Evolutionary conservation across 2,113 vertebrate species (phyloP), one percentile per base, ranked within the genome.

Genomic region (Cyanocitta stelleri): DNA sequence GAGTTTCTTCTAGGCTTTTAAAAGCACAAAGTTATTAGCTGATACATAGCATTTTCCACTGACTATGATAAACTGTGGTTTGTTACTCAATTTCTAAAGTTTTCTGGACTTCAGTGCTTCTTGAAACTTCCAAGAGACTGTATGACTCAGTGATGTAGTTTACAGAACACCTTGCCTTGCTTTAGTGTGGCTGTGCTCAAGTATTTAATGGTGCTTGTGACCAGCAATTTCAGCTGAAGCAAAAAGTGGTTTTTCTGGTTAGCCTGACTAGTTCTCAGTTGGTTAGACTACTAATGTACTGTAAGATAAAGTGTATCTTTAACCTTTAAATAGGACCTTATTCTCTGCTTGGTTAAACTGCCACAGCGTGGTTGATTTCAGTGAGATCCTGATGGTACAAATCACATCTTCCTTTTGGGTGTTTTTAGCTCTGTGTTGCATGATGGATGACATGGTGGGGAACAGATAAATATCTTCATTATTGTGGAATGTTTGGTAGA

Each of bases 141-240:
- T 46, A 18, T 76, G 32, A 12, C 63, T 95, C 76, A 52, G 51
- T 48, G 35, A 56, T 7, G 43, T 51, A 55, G n/a, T 63, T 88
- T 43, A 54, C 29, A 51, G 69, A 78, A 41, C 3, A 2, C 54
- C 44, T 86, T 44, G 33, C 15, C 33, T 86, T 69, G 37, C n/a
- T 30, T 83, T 86, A 64, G 32, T 35, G 5, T 51, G 35, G 21
- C 37, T 9, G 3, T 41, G 39, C 78, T 91, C 32, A 63, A 74
- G 69, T 83, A 61, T 91, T 90, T 93, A 81, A 91, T 76, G 76
- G 48, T 79, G 29, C 84, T 88, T 89, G 32, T 88, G 87, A 66
- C 64, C 56, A 76, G 64, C 55, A 64, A 37, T 89, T 89, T 81
- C 41, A 85, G 44, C 72, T 83, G 85, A 78, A 93, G 61, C 43